Evolutionary conservation across 1,140 invertebrate species (phyloP).

Genomic region (Papilio polyxenes): DNA sequence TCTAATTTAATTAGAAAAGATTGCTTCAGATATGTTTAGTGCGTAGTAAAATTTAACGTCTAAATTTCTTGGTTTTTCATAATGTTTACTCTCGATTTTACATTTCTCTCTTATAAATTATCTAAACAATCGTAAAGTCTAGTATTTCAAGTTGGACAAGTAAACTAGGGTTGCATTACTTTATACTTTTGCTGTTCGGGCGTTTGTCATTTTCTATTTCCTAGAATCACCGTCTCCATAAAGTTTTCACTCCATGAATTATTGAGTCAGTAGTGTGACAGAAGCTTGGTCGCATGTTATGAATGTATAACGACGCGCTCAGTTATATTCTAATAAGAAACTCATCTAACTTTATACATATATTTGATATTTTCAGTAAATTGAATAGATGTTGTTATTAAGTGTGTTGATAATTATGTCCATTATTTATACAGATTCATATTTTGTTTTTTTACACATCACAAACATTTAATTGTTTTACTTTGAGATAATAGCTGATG

Average conservation of each 20-base stretch:
- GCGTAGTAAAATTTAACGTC: background rate
- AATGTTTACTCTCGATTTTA: constrained; percentile 3
- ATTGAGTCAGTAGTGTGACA: constrained; percentile 24
- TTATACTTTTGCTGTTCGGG: constrained; percentile 28
- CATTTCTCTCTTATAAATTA: background rate
- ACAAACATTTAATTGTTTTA: background rate
- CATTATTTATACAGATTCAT: background rate
- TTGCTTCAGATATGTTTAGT: background rate
- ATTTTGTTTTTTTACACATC: background rate
- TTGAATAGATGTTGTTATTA: constrained; percentile 4
- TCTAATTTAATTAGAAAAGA: background rate
- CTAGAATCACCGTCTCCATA: constrained; percentile 26
- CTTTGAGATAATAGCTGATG: background rate
- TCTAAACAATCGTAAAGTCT: background rate
- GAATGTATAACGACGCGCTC: constrained; percentile 13
- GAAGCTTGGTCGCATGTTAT: constrained; percentile 31
- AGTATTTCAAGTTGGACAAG: constrained; percentile 2
- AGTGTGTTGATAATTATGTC: background rate
- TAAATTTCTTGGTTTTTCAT: background rate
- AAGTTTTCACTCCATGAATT: constrained; percentile 36
- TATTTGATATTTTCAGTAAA: constrained; percentile 7
- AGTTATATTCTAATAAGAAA: constrained; percentile 13
- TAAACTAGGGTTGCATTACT: background rate
- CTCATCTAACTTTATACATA: constrained; percentile 1
- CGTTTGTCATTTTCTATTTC: constrained; percentile 33